These are phyloP conservation scores for Acanthornis magna DNA, from an alignment of 2,797 vertebrate genomes.

Conservation along the genomic window DNA sequence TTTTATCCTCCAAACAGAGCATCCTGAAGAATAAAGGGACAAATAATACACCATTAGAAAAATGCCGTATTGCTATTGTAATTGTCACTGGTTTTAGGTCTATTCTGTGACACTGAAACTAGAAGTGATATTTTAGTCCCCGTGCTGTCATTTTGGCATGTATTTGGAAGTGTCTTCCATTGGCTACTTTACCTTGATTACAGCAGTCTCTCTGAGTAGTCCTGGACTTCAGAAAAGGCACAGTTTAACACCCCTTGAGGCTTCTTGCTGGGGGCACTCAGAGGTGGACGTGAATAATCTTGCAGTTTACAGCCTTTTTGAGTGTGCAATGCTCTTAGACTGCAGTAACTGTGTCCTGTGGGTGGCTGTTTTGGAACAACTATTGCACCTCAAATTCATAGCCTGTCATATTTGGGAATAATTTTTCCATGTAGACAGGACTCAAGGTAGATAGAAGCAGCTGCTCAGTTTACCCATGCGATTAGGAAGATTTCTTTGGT, in stretches of 20 bases:
- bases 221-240: not conserved
- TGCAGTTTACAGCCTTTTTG: not conserved
- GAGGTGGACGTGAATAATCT: not conserved
- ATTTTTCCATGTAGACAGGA: not conserved
- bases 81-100: not conserved
- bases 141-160: not conserved
- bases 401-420: not conserved
- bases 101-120: not conserved
- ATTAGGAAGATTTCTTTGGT: slow-evolving; percentile 4
- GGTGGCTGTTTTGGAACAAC: not conserved
- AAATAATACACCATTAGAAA: not conserved
- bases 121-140: not conserved
- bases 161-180: not conserved
- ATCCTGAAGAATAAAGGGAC: not conserved
- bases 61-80: not conserved
- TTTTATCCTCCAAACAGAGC: not conserved
- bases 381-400: not conserved
- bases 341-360: not conserved
- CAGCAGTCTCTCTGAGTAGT: not conserved
- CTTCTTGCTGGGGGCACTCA: not conserved
- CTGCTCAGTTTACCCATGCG: not conserved
- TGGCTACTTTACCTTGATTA: not conserved
- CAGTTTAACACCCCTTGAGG: not conserved
- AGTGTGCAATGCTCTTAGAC: not conserved
- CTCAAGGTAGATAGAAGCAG: not conserved